Evolutionary conservation across 2,888 invertebrate genomes (phyloP).

Genomic region (Pycnomerus fuliginosus): DNA sequence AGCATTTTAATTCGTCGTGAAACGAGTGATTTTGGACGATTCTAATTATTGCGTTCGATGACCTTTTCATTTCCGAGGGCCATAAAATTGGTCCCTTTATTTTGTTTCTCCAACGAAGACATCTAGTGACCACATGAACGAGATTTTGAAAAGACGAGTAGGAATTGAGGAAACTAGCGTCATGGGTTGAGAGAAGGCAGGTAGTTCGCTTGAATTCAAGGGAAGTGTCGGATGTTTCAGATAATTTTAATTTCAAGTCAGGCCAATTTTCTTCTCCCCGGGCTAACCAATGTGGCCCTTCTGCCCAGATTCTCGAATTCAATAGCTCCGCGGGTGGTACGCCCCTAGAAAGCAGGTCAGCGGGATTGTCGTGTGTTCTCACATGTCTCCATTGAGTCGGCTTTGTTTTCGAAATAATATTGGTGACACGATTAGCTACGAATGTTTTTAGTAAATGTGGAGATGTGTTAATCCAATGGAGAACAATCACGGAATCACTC

Average conservation of each 20-base stretch:
- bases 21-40: background rate
- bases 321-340: background rate
- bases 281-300: background rate
- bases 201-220: too few relatives aligned
- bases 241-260: background rate
- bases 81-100: background rate
- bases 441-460: slow-evolving; percentile 12
- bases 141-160: background rate
- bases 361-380: slow-evolving; percentile 20
- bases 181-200: background rate
- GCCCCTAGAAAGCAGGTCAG: slow-evolving; percentile 15
- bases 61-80: background rate
- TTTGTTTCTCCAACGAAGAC: background rate
- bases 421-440: slow-evolving; percentile 15
- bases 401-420: slow-evolving; percentile 10
- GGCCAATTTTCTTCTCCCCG: background rate
- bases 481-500: slow-evolving; percentile 10
- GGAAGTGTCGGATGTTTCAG: too few relatives aligned
- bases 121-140: background rate
- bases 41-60: background rate
- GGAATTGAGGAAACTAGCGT: background rate
- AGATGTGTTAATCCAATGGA: slow-evolving; percentile 6
- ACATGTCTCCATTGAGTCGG: too few relatives aligned
- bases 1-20: background rate
- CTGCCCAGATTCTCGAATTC: background rate